Base-by-base conservation (phyloP, 2,113 vertebrate species). In the Thamnophis sirtalis region DNA sequence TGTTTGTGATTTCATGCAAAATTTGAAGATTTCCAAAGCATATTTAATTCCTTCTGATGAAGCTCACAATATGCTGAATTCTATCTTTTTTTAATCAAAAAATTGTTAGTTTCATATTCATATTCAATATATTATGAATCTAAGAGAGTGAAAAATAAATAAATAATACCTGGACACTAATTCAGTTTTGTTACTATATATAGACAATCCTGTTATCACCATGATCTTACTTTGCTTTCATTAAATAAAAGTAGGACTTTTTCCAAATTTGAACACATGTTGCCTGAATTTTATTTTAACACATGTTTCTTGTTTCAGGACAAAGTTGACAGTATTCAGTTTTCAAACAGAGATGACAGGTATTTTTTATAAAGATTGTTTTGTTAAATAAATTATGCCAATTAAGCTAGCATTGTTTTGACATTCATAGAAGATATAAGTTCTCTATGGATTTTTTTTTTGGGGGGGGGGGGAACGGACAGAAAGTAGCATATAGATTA, bases 291-390 rank as follows among this genome's bases (percentile, higher is more conserved):
- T 26, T 58, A 11, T 73, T 91, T 26, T 92, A 55, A 96, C 3
- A 26, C 68, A 17, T 7, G 21, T 88, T 0, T 60, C 90, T 50
- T 86, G 55, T 89, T 97, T 38, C 88, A 99, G 99, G 99, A 99
- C 95, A 99, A 99, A 98, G 99, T 99, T 90, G 99, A 99, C 96
- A 99, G 99, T 96, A 99, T 99, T 95, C 99, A 99, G 50, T 99
- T 99, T 96, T 99, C 98, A 95, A 98, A 99, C 95, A 97, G 95
- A 51, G 98, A 98, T 93, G 98, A 99, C 95, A 98, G 99, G 99
- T 99, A 98, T 91, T 97, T 96, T 96, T 86, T 56, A 88, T 38
- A 43, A 43, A 24, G 43, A 4, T 90, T 80, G 22, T 13, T 24
- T 90, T 90, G 51, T 84, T 58, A 58, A 9, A 58, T 8, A 22